Percentiles rank a stretch among this genome's conserved stretches.
Evolutionary conservation across 2,113 vertebrate species (phyloP).

Genomic region (Neodontobutis hainanensis): DNA sequence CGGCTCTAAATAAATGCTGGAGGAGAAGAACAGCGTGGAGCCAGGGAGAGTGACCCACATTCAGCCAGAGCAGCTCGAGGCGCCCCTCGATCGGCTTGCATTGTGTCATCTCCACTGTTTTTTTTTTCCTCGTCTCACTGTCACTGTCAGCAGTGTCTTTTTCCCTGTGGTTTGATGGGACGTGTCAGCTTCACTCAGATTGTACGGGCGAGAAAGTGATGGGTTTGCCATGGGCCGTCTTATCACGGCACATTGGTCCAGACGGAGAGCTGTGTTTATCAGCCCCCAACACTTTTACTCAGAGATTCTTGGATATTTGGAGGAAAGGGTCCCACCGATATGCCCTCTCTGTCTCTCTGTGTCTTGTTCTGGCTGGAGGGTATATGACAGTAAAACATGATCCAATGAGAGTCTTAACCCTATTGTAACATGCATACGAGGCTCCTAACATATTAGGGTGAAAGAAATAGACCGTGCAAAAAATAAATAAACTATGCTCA

Average conservation of each 20-base stretch:
- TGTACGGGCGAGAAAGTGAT: conserved; percentile 27
- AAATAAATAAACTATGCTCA: too few species aligned
- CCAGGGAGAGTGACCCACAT: conserved; percentile 62
- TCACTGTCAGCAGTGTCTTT: conserved; percentile 29
- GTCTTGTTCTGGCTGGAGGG: too few species aligned
- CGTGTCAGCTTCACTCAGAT: conserved; percentile 47
- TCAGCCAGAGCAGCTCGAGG: conserved; percentile 30
- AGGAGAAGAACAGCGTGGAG: conserved; percentile 19
- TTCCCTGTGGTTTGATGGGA: conserved; percentile 36
- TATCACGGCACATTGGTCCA: conserved; percentile 48
- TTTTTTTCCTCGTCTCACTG: conserved; percentile 12
- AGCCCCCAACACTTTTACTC: conserved; percentile 6
- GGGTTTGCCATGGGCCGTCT: conserved; percentile 16
- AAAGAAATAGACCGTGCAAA: too few species aligned
- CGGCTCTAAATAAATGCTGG: conserved; percentile 36
- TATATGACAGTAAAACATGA: too few species aligned
- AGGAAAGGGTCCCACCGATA: too few species aligned
- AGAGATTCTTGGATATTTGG: too few species aligned
- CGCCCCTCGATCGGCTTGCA: conserved; percentile 20
- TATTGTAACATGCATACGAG: too few species aligned
- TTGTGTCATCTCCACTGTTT: conserved; percentile 31
- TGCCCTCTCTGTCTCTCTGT: too few species aligned
- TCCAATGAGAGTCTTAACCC: too few species aligned
- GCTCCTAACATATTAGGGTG: too few species aligned
- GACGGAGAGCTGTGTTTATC: conserved; percentile 32